Evolutionary conservation across 37 sponge, comb jelly and placozoan species (phyloP), one percentile per base, ranked within the genome.

Genomic region (Axinella damicornis): DNA sequence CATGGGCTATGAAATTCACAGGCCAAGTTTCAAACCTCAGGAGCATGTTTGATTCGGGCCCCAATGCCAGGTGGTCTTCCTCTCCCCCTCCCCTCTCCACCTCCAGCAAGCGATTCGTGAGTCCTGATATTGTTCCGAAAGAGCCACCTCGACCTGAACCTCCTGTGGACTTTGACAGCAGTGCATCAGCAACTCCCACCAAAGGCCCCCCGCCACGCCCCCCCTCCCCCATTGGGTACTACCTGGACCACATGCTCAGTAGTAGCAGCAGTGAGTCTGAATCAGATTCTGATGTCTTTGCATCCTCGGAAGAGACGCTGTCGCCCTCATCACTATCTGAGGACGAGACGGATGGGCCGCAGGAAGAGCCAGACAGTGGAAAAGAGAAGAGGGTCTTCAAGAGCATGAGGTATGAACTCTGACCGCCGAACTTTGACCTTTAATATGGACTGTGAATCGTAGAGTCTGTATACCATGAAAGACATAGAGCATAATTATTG

Each of bases 11-110:
- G 46, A 46, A 46, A 52, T 34, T 72, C 20, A 27, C 77, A 0
- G 86, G 86, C 33, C 77, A 85, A n/a, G 86, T 85, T 9, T 78
- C 86, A 21, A 70, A 53, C 35, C 62, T 85, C 24, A 56, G 77
- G 21, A 20, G 38, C 52, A 71, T 85, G 78, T 85, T 85, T 34
- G 78, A 85, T 70, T 40, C 72, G 34, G 6, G 54, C 13, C 1
- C 33, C 58, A 54, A 13, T 16, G 24, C 31, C 4, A 12, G 46
- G 46, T 46, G 46, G 46, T 46, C 46, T 46, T 46, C 46, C 46
- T 46, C 62, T 30, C 62, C 62, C 34, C 59, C 76, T 56, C 58
- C 55, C 1, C 22, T 34, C 58, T 33, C 25, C 22, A 33, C 64
- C 58, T 33, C 25, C 22, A 33, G 41, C 18, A 60, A 38, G 1